Base-by-base conservation (phyloP, 2,113 vertebrate species). In the Hymenochirus boettgeri region DNA sequence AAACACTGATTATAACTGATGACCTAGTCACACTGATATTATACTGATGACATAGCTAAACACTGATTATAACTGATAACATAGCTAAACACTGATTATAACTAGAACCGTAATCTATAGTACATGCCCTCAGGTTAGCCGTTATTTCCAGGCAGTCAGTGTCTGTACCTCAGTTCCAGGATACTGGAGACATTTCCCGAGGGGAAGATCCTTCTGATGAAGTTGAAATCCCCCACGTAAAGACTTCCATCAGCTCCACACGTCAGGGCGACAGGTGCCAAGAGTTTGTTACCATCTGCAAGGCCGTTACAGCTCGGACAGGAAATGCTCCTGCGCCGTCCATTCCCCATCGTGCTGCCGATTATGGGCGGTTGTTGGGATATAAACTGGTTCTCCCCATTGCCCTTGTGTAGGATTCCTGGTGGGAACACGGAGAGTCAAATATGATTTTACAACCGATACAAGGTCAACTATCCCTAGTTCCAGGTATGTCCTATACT, bases 201-300 rank as follows among this genome's bases (percentile, higher is more conserved):
- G 71, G 92, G 92, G 82, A 96, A 95, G 79, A 99, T 98, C 74
- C 96, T 90, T 51, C 96, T 88, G 74, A 99, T 90, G 64, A 96
- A 99, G 91, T 99, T 99, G 88, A 97, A 99, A 80, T 99, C 96
- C 23, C 96, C 96, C 53, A 99, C 94, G 0, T 95, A 99, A 62
- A 99, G 89, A 78, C 96, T 99, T 55, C 96, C 96, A 17, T 97
- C 96, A 0, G 93, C 89, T 47, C 93, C 94, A 19, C 94, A 98
- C 0, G 93, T 88, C 63, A 99, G 80, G 52, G 96, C 95, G 72
- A 97, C 89, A 0, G 96, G 96, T 26, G 96, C 95, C 76, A 99
- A 86, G 55, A 99, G 93, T 70, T 99, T 99, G 84, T 99, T 99
- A 27, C 96, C 96, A 2, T 98, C 93, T 3, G 96, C 96, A 1